phyloP scores from a whole-genome alignment of 2,797 vertebrate genomes.

The Euthynnus affinis region DNA sequence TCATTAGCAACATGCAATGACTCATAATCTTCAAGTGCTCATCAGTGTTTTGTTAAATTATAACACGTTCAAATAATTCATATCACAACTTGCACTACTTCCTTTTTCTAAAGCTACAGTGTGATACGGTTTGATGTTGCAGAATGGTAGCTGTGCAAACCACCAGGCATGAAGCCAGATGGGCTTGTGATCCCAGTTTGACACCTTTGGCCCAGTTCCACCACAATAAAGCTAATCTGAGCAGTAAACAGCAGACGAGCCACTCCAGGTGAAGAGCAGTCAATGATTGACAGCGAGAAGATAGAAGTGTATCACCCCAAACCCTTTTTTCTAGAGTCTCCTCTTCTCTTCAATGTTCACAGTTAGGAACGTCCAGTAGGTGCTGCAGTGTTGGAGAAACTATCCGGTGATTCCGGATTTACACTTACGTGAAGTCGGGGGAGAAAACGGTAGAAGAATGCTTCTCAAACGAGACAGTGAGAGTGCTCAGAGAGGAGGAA shows the following conservation, averaged over 20 bases:
- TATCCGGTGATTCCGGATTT: no score
- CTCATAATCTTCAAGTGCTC: neutral
- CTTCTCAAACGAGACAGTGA: no score
- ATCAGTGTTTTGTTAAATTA: neutral
- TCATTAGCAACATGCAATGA: no score
- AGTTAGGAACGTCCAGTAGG: no score
- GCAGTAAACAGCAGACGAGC: constrained; percentile 6
- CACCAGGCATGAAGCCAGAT: neutral
- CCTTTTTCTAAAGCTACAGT: no score
- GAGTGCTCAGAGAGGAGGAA: no score
- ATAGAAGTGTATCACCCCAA: no score
- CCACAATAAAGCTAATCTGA: neutral
- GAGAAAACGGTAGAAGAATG: no score
- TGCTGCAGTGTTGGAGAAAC: no score
- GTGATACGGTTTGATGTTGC: neutral
- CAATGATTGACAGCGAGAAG: neutral
- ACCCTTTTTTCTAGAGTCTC: no score
- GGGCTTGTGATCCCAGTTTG: neutral
- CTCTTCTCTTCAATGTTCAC: no score
- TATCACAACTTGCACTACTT: neutral
- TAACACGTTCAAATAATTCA: neutral
- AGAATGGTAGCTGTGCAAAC: neutral
- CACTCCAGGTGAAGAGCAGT: neutral
- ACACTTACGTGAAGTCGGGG: no score
- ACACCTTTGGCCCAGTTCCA: constrained; percentile 12